phyloP scores from a whole-genome alignment of 2,797 vertebrate genomes.

The Eupleurogrammus muticus region DNA sequence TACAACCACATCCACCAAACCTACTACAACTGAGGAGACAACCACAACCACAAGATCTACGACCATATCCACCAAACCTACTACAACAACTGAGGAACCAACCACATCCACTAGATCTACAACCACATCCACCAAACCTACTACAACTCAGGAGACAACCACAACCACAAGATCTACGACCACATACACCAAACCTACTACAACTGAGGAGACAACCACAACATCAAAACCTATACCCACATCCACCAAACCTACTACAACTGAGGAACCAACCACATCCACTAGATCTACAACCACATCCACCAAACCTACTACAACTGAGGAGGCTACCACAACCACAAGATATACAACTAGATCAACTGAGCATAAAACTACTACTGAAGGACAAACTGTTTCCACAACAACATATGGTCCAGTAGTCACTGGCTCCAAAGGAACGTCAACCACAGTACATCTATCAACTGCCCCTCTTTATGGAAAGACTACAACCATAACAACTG shows the following conservation, averaged over 20 bases:
- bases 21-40: not conserved
- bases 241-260: not conserved
- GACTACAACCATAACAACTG: not conserved
- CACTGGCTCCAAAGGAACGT: not conserved
- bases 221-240: not conserved
- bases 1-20: not conserved
- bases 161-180: not conserved
- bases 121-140: constrained; percentile 3
- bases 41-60: constrained; percentile 5
- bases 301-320: not conserved
- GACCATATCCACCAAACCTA: not conserved
- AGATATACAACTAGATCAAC: not conserved
- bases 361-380: not conserved
- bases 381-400: not conserved
- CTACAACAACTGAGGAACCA: not conserved
- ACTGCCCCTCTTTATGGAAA: not conserved
- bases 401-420: not conserved
- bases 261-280: fast-evolving
- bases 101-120: not conserved
- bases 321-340: not conserved
- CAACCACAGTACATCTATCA: not conserved
- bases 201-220: not conserved
- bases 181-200: not conserved
- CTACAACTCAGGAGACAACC: not conserved
- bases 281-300: not conserved